Conservation (phyloP, 2,888 invertebrate species). For the Tetanocera ferruginea region DNA sequence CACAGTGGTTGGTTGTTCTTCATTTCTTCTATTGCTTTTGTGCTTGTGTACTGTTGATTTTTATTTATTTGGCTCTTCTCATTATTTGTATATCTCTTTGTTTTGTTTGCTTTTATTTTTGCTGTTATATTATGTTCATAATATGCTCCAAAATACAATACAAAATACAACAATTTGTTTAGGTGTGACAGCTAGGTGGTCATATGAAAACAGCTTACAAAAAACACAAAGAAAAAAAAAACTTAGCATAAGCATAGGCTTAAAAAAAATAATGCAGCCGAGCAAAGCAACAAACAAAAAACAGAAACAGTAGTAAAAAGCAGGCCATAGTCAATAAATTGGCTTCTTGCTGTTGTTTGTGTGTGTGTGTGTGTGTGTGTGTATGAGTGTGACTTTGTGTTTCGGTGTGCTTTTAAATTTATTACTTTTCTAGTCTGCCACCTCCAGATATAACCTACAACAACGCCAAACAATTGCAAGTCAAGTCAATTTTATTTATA, state of each 20-base stretch:
- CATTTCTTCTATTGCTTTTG: no score
- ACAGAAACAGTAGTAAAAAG: not conserved
- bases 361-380: not conserved
- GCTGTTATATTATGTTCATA: no score
- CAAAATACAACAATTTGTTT: no score
- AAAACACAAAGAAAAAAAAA: not conserved
- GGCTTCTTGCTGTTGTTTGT: not conserved
- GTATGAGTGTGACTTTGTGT: not conserved
- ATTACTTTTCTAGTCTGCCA: conserved; percentile 18
- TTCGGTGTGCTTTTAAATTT: not conserved
- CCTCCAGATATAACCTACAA: not conserved
- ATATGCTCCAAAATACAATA: no score
- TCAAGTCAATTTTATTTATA: conserved; percentile 15
- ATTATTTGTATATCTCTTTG: no score
- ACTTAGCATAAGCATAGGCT: not conserved
- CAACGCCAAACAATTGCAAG: conserved; percentile 1
- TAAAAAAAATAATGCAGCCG: no score
- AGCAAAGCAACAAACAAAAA: not conserved
- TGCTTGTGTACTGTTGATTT: no score
- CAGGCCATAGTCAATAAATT: not conserved
- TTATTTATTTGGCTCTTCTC: no score
- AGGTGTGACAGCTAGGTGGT: no score
- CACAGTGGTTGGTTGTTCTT: no score
- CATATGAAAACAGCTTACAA: no score
- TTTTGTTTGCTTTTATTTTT: no score